phyloP scores from a whole-genome alignment of 2,888 invertebrate species.

The Mimachlamys varia region DNA sequence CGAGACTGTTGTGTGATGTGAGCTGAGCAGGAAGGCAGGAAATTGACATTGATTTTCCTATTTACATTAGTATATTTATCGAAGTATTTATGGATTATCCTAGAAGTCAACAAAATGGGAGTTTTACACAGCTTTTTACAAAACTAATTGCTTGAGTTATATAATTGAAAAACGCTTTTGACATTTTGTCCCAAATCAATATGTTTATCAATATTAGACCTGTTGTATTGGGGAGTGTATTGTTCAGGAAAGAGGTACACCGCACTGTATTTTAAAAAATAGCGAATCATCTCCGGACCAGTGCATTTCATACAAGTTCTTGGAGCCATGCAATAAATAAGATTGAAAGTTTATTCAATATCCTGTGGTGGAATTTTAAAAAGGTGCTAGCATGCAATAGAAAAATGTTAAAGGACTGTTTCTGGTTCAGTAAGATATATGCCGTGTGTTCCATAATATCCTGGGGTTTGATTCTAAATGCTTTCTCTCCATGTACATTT shows the following conservation, averaged over 20 bases:
- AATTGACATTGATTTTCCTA: constrained; percentile 19
- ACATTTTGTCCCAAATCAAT: constrained; percentile 11
- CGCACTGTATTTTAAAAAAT: not conserved
- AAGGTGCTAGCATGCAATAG: constrained; percentile 9
- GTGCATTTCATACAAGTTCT: constrained; percentile 7
- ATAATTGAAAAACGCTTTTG: constrained; percentile 15
- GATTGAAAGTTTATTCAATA: constrained; percentile 9
- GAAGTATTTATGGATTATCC: not conserved
- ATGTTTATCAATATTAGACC: not conserved
- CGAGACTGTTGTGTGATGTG: not conserved
- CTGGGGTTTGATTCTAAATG: constrained; percentile 11
- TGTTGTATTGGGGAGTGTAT: not conserved
- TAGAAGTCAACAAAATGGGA: not conserved
- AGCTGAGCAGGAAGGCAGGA: constrained; percentile 10
- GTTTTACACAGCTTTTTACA: not conserved
- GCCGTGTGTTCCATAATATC: not conserved
- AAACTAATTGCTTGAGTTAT: constrained; percentile 23
- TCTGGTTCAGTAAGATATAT: not conserved
- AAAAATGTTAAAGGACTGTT: not conserved
- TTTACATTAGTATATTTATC: constrained; percentile 14
- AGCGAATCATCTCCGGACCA: not conserved
- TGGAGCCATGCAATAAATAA: not conserved
- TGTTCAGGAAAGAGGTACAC: not conserved
- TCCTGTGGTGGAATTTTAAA: constrained; percentile 1
- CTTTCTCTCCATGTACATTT: not conserved